Conservation (phyloP, 2,888 invertebrate genomes). For the Cerastis leucographa region DNA sequence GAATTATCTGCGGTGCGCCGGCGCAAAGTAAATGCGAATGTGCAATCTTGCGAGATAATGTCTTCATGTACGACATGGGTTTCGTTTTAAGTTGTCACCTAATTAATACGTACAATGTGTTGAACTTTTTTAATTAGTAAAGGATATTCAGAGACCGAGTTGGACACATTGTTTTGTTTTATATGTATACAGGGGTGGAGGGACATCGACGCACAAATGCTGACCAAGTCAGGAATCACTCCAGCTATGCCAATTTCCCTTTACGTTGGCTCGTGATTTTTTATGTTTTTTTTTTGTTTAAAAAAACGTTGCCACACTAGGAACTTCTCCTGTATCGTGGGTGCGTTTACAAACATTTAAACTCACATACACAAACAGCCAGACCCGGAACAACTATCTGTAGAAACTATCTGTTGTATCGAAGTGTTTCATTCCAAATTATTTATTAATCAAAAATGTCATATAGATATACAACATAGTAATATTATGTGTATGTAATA, state of each 20-base stretch:
- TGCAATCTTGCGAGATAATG: slow-evolving; percentile 63
- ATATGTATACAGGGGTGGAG: no score
- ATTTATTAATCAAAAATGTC: no score
- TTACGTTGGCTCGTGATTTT: no score
- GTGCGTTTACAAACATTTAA: background rate
- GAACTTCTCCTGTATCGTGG: background rate
- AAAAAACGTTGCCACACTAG: background rate
- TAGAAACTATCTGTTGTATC: no score
- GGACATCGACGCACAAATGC: no score
- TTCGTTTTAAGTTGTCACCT: slow-evolving; percentile 61
- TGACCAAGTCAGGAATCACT: no score
- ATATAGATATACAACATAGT: no score
- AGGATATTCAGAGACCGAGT: background rate
- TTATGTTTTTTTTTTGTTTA: no score
- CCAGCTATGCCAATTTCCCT: no score
- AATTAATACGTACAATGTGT: slow-evolving; percentile 27
- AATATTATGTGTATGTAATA: no score
- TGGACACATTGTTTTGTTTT: background rate
- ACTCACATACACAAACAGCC: background rate
- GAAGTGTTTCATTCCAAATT: no score
- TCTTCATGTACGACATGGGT: slow-evolving; percentile 55
- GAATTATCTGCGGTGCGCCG: slow-evolving; percentile 53
- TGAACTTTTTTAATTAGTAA: background rate
- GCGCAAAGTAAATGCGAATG: slow-evolving; percentile 61
- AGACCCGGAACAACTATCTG: background rate